phyloP scores from a whole-genome alignment of 2,888 invertebrate species.

The Sepioteuthis lessoniana region DNA sequence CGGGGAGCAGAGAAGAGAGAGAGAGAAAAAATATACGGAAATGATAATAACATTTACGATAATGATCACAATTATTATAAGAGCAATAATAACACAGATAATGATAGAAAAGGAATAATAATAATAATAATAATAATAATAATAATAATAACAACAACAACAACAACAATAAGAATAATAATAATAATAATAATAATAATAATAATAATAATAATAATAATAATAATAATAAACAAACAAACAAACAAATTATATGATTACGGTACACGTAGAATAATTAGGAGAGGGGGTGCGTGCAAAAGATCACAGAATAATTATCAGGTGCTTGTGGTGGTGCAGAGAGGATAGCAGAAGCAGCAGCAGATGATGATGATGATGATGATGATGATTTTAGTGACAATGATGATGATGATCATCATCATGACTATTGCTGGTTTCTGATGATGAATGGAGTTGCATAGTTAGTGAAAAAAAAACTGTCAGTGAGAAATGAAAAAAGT shows the following conservation, averaged over 20 bases:
- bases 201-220: neutral
- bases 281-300: neutral
- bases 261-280: neutral
- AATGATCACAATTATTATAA: neutral
- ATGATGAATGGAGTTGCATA: too few species aligned
- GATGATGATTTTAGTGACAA: neutral
- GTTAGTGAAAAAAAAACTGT: too few species aligned
- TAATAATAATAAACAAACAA: neutral
- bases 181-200: constrained; percentile 1
- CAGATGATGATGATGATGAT: neutral
- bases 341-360: neutral
- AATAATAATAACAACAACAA: neutral
- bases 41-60: neutral
- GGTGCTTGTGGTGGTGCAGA: neutral
- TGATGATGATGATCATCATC: neutral
- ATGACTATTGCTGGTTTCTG: neutral
- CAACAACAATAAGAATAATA: neutral
- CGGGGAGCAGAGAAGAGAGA: neutral
- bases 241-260: neutral
- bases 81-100: neutral
- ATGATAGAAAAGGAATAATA: neutral
- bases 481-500: too few species aligned
- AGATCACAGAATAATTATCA: neutral
- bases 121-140: neutral
- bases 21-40: neutral